Evolutionary conservation across 2,113 vertebrate genomes (phyloP).

Genomic region (Calypte anna): DNA sequence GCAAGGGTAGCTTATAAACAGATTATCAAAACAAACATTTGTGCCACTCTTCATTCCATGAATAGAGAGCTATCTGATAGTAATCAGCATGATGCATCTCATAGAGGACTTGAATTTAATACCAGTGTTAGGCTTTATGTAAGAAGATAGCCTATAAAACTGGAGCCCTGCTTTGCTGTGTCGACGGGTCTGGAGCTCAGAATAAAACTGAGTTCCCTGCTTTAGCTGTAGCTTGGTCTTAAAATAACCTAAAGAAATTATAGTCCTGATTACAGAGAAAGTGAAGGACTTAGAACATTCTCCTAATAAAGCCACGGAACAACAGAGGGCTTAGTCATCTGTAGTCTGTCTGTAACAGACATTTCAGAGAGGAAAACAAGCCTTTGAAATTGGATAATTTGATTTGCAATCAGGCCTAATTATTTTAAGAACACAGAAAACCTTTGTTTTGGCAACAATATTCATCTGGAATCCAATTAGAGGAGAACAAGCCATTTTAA

Average conservation of each 20-base stretch:
- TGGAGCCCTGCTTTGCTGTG: constrained; percentile 84
- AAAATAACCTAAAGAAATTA: constrained; percentile 95
- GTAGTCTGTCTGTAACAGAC: constrained; percentile 67
- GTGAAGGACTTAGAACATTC: constrained; percentile 81
- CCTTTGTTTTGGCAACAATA: constrained; percentile 74
- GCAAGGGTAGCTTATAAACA: constrained; percentile 55
- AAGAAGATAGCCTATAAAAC: constrained; percentile 83
- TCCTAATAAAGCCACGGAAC: constrained; percentile 81
- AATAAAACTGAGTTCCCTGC: constrained; percentile 95
- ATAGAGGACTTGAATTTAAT: constrained; percentile 49
- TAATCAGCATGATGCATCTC: constrained; percentile 39
- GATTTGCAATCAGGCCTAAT: constrained; percentile 77
- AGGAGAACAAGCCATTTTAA: constrained; percentile 63
- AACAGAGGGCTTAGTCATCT: constrained; percentile 78
- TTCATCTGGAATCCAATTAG: constrained; percentile 74
- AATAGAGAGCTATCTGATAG: constrained; percentile 65
- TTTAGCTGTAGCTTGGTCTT: constrained; percentile 90
- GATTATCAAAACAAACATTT: constrained; percentile 67
- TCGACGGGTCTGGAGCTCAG: constrained; percentile 89
- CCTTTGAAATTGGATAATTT: constrained; percentile 78
- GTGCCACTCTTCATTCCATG: constrained; percentile 45
- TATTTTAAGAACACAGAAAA: constrained; percentile 79
- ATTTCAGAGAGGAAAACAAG: constrained; percentile 74
- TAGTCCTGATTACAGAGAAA: constrained; percentile 84
- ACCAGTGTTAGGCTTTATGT: constrained; percentile 77